A percentile compares a stretch with the other conserved stretches of the same genome.
Conservation (phyloP, 2,888 invertebrate genomes). For the Falcaria lacertinaria region DNA sequence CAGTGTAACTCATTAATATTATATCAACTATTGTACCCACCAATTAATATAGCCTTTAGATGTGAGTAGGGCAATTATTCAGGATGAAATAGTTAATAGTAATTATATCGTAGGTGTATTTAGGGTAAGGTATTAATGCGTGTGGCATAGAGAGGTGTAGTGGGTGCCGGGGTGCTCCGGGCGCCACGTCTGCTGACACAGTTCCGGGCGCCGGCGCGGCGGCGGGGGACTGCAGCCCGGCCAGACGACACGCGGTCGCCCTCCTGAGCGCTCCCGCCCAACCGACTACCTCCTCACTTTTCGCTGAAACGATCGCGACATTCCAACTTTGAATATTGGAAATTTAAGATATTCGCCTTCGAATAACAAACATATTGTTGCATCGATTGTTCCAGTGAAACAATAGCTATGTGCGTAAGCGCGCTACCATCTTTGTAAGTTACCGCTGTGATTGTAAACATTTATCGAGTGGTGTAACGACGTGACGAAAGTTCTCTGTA, state of each 20-base stretch:
- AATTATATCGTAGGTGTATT: constrained; percentile 7
- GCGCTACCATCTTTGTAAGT: constrained; percentile 44
- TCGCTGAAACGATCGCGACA: constrained; percentile 27
- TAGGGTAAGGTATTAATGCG: constrained; percentile 58
- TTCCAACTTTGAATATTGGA: constrained; percentile 32
- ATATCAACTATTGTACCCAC: too few species aligned
- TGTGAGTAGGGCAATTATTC: too few species aligned
- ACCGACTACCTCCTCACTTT: constrained; percentile 21
- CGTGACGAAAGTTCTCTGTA: constrained; percentile 32
- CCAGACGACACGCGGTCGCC: constrained; percentile 73
- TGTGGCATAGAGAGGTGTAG: constrained; percentile 54
- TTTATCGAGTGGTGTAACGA: constrained; percentile 24
- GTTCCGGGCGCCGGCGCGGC: constrained; percentile 77
- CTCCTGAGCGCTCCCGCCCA: constrained; percentile 54
- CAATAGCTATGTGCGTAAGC: constrained; percentile 61
- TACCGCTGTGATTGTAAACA: constrained; percentile 53
- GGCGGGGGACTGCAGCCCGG: constrained; percentile 55
- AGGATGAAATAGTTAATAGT: too few species aligned
- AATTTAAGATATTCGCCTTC: constrained; percentile 24
- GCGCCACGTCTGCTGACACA: constrained; percentile 70
- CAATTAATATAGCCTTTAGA: too few species aligned
- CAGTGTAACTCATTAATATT: too few species aligned
- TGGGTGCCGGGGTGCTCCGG: constrained; percentile 57
- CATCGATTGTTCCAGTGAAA: constrained; percentile 50
- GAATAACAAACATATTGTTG: constrained; percentile 17